Conservation (phyloP, 2,888 invertebrate genomes). For the Rhyacophila evoluta region DNA sequence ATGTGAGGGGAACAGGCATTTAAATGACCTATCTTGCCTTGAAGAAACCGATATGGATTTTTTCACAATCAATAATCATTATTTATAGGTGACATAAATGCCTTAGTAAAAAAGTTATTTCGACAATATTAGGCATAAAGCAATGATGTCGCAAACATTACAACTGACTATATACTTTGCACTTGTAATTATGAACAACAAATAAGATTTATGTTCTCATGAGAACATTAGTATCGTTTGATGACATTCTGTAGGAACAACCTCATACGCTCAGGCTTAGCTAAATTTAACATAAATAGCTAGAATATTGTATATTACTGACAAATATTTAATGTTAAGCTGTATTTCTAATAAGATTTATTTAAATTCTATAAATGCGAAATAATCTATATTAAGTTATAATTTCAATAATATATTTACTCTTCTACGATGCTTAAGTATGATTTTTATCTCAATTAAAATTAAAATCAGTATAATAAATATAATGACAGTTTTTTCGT, state of each 20-base stretch:
- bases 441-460: no score
- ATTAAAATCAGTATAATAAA: no score
- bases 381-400: no score
- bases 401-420: no score
- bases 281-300: not conserved
- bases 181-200: not conserved
- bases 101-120: conserved; percentile 34
- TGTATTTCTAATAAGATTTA: no score
- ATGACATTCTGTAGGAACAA: not conserved
- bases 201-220: not conserved
- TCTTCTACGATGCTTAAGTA: no score
- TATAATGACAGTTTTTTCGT: no score
- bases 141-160: not conserved
- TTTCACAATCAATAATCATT: conserved; percentile 7
- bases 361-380: no score
- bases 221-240: not conserved
- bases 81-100: conserved; percentile 11
- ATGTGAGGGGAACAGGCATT: not conserved
- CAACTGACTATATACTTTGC: not conserved
- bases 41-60: conserved; percentile 2
- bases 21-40: not conserved
- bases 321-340: not conserved
- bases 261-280: conserved; percentile 24
- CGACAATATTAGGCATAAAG: conserved; percentile 52
- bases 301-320: not conserved